Base-by-base conservation (phyloP, 2,113 vertebrate genomes). In the Nesoenas mayeri region DNA sequence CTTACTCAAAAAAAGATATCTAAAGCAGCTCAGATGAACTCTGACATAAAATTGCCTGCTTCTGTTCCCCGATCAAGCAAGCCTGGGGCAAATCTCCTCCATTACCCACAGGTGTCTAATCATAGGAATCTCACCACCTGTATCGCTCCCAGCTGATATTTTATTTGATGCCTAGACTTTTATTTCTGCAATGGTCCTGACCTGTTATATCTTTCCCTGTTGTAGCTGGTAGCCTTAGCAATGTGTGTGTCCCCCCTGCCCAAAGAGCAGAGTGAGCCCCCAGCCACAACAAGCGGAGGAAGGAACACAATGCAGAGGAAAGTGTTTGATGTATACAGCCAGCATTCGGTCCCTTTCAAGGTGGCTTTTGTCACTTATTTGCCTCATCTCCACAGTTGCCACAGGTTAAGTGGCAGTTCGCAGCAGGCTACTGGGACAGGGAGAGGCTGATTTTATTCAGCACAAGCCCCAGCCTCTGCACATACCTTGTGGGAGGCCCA, bases 221-320 rank as follows among this genome's bases (percentile, higher is more conserved):
- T 74, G 75, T 18, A 56, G 34, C 29, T 42, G 26, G 12, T 2
- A 1, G 61, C 5, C 7, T 51, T 47, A 19, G 44, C 44, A 47
- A 47, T 16, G 42, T 44, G 42, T 40, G 40, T 40, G 40, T 12
- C 4, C 13, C 40, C 7, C 42, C 42, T 16, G 3, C 7, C 42
- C 5, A 3, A 10, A 36, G 17, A 1, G 15, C 53, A n/a, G 29
- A 36, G 29, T 1, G 1, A 91, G 54, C 25, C 20, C 2, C 1
- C 12, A 57, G 44, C 42, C 2, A 2, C 47, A 34, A 14, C 2
- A 6, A 34, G 57, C 48, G 75, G 48, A 22, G 26, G 29, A 57
- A n/a, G 10, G 21, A 67, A 40, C 0, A 1, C 0, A 5, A 12
- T 0, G 4, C 58, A 34, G 51, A 24, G 26, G 5, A 38, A 84